Evolutionary conservation across 2,888 invertebrate species (phyloP).

Genomic region (Dorcus hopei): DNA sequence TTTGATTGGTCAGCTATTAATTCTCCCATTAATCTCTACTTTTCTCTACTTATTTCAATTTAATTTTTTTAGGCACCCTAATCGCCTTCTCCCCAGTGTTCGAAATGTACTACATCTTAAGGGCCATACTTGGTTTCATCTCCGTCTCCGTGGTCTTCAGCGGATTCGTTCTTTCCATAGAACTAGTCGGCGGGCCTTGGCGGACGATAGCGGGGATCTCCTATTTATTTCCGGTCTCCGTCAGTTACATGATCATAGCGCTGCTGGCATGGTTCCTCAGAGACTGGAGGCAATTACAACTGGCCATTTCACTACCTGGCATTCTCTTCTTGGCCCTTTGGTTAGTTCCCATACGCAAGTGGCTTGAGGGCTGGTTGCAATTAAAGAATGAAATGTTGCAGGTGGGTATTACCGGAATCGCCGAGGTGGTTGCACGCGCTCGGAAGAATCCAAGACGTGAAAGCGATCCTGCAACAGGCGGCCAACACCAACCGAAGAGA

Average conservation of each 20-base stretch:
- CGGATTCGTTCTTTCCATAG: constrained; percentile 75
- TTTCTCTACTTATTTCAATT: no score
- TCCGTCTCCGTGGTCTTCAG: constrained; percentile 81
- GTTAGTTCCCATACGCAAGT: constrained; percentile 48
- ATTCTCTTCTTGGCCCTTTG: constrained; percentile 64
- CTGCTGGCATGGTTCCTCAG: constrained; percentile 67
- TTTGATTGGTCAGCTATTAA: no score
- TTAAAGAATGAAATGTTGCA: constrained; percentile 33
- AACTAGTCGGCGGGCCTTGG: constrained; percentile 76
- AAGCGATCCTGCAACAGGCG: constrained; percentile 62
- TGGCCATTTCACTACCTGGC: constrained; percentile 71
- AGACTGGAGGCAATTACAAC: constrained; percentile 70
- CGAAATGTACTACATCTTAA: constrained; percentile 65
- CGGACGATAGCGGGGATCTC: constrained; percentile 77
- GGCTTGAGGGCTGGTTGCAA: background rate
- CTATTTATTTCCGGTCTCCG: constrained; percentile 74
- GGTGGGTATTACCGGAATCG: constrained; percentile 77
- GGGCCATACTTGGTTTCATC: constrained; percentile 70
- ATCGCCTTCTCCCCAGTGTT: constrained; percentile 70
- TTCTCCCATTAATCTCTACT: no score
- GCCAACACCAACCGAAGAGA: constrained; percentile 63
- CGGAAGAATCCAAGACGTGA: constrained; percentile 68
- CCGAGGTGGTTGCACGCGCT: constrained; percentile 74
- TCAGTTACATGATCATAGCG: constrained; percentile 72
- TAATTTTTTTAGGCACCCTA: constrained; percentile 38